These are phyloP conservation scores for Callocephalon fimbriatum DNA, from an alignment of 2,113 vertebrate genomes.

Conservation along the genomic window DNA sequence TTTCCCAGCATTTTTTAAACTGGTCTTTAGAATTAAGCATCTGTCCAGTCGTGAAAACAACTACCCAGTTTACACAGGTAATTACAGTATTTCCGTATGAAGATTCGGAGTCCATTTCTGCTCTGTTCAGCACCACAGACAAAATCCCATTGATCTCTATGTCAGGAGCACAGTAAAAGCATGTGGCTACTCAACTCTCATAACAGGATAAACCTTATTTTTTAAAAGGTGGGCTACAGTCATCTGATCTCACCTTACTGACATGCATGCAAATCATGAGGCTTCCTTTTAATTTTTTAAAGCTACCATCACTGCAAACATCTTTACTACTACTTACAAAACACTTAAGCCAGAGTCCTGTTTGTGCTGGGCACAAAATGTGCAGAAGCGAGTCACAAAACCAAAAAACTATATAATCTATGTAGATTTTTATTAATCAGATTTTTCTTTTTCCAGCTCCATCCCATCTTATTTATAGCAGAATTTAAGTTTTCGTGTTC, in stretches of 20 bases:
- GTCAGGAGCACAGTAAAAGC: background rate
- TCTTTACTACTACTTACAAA: background rate
- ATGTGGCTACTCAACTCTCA: background rate
- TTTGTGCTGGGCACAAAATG: background rate
- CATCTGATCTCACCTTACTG: background rate
- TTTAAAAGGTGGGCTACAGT: background rate
- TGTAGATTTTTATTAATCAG: background rate
- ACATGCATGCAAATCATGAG: background rate
- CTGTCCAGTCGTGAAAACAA: background rate
- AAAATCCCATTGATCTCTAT: background rate
- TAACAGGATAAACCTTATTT: background rate
- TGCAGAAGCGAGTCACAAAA: background rate
- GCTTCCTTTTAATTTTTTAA: background rate
- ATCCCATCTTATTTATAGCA: background rate
- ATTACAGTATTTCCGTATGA: background rate
- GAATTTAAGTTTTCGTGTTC: background rate
- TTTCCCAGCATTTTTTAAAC: background rate
- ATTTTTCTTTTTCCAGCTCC: background rate
- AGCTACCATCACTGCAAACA: background rate
- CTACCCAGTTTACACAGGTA: background rate
- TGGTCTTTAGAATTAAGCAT: background rate
- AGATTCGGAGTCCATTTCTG: background rate
- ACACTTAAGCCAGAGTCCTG: accelerated
- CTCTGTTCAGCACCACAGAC: background rate
- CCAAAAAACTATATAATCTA: background rate